A percentile compares a stretch with the other conserved stretches of the same genome.
Conservation (phyloP, 2,888 invertebrate genomes). For the Polydrusus cervinus region DNA sequence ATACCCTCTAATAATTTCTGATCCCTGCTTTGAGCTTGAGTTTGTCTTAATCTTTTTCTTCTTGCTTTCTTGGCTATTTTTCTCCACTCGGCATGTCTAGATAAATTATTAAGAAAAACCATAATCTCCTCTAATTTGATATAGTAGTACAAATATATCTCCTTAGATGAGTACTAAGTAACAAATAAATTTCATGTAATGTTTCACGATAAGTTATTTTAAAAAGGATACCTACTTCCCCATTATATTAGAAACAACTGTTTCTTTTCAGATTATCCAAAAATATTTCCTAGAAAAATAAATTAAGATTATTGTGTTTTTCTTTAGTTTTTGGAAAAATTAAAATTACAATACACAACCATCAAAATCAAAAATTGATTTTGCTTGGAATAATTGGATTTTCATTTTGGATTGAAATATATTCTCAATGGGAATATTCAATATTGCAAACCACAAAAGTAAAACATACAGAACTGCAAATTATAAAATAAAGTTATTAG, state of each 20-base stretch:
- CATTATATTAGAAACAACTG: background rate
- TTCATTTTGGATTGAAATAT: too few relatives aligned
- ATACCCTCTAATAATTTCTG: constrained; percentile 69
- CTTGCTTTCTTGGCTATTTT: constrained; percentile 82
- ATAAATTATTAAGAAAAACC: constrained; percentile 68
- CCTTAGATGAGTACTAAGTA: background rate
- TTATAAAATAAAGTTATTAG: too few relatives aligned
- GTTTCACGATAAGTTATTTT: constrained; percentile 40
- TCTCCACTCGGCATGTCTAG: constrained; percentile 82
- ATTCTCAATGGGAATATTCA: too few relatives aligned
- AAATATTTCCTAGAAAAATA: background rate
- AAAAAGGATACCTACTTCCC: constrained; percentile 71
- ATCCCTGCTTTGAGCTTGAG: constrained; percentile 76
- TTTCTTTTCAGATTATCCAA: background rate
- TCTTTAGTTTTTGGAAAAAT: too few relatives aligned
- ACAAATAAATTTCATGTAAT: background rate
- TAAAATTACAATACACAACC: too few relatives aligned
- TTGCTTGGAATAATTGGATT: too few relatives aligned
- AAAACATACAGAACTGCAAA: too few relatives aligned
- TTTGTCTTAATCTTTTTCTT: constrained; percentile 78
- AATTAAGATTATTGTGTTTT: background rate
- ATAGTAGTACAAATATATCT: constrained; percentile 39
- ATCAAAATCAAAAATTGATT: too few relatives aligned
- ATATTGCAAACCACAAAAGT: too few relatives aligned
- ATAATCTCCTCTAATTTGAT: constrained; percentile 59